These are phyloP conservation scores for Sycophila texana DNA, from an alignment of 2,888 invertebrate genomes.

Conservation along the genomic window DNA sequence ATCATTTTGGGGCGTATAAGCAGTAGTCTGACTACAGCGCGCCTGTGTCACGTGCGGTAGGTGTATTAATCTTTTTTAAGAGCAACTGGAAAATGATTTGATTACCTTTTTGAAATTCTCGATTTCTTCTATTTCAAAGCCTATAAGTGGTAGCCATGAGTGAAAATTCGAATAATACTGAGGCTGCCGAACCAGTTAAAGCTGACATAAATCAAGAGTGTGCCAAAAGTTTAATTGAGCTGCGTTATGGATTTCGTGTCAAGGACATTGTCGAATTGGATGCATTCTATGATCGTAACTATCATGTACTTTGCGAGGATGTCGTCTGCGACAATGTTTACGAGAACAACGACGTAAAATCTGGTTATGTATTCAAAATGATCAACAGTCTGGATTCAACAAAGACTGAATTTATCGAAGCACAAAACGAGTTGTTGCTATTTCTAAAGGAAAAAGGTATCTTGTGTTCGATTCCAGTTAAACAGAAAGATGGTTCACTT, in stretches of 20 bases:
- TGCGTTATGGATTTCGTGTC: slow-evolving; percentile 81
- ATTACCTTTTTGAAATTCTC: too few relatives aligned
- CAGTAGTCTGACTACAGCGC: too few relatives aligned
- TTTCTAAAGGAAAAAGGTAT: slow-evolving; percentile 82
- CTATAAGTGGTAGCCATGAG: slow-evolving; percentile 19
- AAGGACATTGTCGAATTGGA: slow-evolving; percentile 80
- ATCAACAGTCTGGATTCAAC: slow-evolving; percentile 89
- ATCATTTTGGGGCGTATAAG: too few relatives aligned
- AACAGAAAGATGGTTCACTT: slow-evolving; percentile 82
- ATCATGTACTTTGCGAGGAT: slow-evolving; percentile 80
- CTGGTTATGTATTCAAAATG: slow-evolving; percentile 89
- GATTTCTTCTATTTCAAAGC: not conserved
- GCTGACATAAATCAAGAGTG: slow-evolving; percentile 78
- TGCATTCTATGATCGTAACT: slow-evolving; percentile 89
- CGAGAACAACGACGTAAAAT: slow-evolving; percentile 77
- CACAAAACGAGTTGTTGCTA: slow-evolving; percentile 85
- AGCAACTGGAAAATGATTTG: too few relatives aligned
- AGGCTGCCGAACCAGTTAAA: slow-evolving; percentile 79
- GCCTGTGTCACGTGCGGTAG: too few relatives aligned
- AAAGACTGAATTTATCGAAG: slow-evolving; percentile 82
- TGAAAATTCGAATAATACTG: slow-evolving; percentile 62
- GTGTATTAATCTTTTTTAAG: too few relatives aligned
- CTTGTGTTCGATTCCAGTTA: slow-evolving; percentile 83
- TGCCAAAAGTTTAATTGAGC: slow-evolving; percentile 77
- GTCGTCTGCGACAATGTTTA: slow-evolving; percentile 80